These are phyloP conservation scores for Scotopteryx bipunctaria DNA, from an alignment of 2,888 invertebrate species.

Conservation along the genomic window DNA sequence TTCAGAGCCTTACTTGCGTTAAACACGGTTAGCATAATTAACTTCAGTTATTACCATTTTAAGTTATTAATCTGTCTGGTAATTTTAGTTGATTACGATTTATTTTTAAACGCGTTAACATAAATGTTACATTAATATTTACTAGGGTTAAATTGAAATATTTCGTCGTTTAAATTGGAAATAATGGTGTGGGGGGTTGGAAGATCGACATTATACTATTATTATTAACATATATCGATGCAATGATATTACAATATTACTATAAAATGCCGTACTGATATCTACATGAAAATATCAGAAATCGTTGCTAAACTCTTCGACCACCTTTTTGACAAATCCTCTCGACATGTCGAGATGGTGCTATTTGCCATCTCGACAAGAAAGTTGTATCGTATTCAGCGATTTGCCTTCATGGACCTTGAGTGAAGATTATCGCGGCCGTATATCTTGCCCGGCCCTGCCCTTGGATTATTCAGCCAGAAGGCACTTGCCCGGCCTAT, in stretches of 20 bases:
- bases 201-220: too few relatives aligned
- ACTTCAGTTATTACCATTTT: background rate
- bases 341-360: constrained; percentile 9
- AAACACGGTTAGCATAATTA: background rate
- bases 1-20: background rate
- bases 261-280: too few relatives aligned
- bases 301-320: background rate
- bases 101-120: too few relatives aligned
- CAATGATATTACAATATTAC: too few relatives aligned
- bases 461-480: constrained; percentile 53
- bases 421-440: constrained; percentile 64
- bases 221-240: too few relatives aligned
- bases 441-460: constrained; percentile 56
- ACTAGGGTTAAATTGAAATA: too few relatives aligned
- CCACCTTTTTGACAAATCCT: constrained; percentile 12
- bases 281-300: too few relatives aligned
- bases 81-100: too few relatives aligned
- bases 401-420: constrained; percentile 57
- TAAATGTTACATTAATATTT: too few relatives aligned
- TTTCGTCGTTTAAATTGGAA: too few relatives aligned
- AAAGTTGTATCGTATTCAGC: constrained; percentile 55
- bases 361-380: constrained; percentile 28
- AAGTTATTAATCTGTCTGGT: too few relatives aligned
- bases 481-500: constrained; percentile 48
- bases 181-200: too few relatives aligned